Conservation (phyloP, 2,113 vertebrate genomes). For the Chaenocephalus aceratus region DNA sequence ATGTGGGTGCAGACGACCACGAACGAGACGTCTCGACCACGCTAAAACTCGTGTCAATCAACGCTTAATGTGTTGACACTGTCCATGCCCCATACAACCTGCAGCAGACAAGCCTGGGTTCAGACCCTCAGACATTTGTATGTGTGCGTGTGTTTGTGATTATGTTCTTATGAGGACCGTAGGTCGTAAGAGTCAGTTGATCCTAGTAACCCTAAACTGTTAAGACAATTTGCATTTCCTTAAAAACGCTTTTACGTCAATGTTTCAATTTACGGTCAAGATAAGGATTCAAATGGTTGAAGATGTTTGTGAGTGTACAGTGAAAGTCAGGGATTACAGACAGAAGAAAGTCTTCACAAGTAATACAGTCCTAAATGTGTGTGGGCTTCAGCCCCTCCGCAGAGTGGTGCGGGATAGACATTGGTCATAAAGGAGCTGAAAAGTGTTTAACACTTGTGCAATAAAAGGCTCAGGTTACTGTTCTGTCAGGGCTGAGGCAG, state of each 20-base stretch:
- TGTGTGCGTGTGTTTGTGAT: constrained; percentile 3
- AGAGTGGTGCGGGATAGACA: constrained; percentile 69
- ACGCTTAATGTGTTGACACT: constrained; percentile 31
- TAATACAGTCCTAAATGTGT: constrained; percentile 50
- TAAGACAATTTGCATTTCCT: background rate
- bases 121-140: constrained; percentile 2
- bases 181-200: background rate
- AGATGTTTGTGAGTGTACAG: background rate
- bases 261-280: background rate
- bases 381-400: constrained; percentile 68
- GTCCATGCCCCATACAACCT: constrained; percentile 15
- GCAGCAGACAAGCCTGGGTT: background rate
- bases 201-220: background rate
- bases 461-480: constrained; percentile 82
- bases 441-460: constrained; percentile 80
- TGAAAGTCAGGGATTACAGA: background rate
- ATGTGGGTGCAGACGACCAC: constrained; percentile 39
- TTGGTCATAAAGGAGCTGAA: constrained; percentile 74
- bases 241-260: no score
- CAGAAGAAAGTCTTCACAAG: constrained; percentile 10
- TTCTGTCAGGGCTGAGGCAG: constrained; percentile 68
- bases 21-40: constrained; percentile 21
- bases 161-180: constrained; percentile 4
- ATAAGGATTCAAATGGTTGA: background rate
- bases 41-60: constrained; percentile 21